These are phyloP conservation scores for Anthophora plumipes DNA, from an alignment of 2,888 invertebrate species.

Conservation along the genomic window DNA sequence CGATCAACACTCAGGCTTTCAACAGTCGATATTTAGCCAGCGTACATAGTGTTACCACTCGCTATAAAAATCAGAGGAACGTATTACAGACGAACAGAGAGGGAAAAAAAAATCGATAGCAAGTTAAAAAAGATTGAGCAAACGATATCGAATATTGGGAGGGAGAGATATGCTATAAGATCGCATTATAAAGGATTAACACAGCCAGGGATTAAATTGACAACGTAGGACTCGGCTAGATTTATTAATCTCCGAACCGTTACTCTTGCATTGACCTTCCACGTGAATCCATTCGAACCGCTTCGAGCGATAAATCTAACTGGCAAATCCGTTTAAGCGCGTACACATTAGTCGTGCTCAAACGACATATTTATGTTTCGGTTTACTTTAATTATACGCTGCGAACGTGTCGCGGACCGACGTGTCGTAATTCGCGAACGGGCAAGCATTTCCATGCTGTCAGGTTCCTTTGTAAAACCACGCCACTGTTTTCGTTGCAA, in stretches of 20 bases:
- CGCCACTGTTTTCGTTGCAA: conserved; percentile 22
- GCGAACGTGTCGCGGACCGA: conserved; percentile 7
- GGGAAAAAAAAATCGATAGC: not conserved
- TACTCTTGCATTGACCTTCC: conserved; percentile 57
- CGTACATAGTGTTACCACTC: too few relatives aligned
- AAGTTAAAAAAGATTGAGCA: not conserved
- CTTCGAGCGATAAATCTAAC: conserved; percentile 52
- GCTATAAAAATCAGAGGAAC: too few relatives aligned
- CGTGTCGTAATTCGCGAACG: conserved; percentile 10
- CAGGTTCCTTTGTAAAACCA: conserved; percentile 30
- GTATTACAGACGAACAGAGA: too few relatives aligned
- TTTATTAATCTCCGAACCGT: conserved; percentile 52
- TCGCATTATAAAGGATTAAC: conserved; percentile 12
- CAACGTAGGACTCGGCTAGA: conserved; percentile 26
- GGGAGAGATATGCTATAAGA: conserved; percentile 25
- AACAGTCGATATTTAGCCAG: too few relatives aligned
- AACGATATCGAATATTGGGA: conserved; percentile 21
- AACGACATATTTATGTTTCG: conserved; percentile 61
- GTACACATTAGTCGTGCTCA: conserved; percentile 58
- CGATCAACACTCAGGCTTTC: too few relatives aligned
- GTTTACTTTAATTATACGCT: conserved; percentile 46
- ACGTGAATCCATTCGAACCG: conserved; percentile 48
- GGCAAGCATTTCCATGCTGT: conserved; percentile 24
- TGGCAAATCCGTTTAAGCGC: conserved; percentile 61
- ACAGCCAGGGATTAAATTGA: conserved; percentile 34